Percentiles rank a stretch among this genome's conserved stretches.
Evolutionary conservation across 30 jellyfish, hydroid and myxozoan genomes (phyloP).

Genomic region (Rhopilema esculentum): DNA sequence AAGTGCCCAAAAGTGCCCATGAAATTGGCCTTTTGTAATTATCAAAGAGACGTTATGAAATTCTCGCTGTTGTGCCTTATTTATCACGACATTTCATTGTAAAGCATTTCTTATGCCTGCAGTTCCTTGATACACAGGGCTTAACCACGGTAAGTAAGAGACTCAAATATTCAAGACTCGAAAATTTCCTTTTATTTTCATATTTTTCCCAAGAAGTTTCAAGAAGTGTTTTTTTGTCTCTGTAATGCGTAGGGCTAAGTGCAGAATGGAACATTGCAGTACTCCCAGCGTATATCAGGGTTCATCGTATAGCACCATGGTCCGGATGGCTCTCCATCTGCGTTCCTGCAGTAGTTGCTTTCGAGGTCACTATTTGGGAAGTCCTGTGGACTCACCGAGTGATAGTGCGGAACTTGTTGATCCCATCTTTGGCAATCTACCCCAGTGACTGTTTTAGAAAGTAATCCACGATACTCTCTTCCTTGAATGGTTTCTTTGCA

Average conservation of each 20-base stretch:
- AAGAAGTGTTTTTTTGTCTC: no score
- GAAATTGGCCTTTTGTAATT: no score
- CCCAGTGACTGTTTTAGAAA: neutral
- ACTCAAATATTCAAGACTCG: no score
- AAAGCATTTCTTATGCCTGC: no score
- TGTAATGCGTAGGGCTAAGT: neutral
- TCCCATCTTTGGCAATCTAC: constrained; percentile 36
- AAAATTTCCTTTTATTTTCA: no score
- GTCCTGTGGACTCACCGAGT: neutral
- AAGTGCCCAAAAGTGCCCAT: no score
- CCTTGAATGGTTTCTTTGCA: constrained; percentile 5
- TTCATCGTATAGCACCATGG: constrained; percentile 44
- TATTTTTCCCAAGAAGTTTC: no score
- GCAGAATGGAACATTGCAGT: constrained; percentile 19
- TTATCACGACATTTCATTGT: no score
- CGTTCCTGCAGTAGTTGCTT: constrained; percentile 31
- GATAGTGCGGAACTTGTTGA: constrained; percentile 10
- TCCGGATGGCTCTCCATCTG: constrained; percentile 8
- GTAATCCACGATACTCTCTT: neutral
- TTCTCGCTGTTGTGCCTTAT: no score
- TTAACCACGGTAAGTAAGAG: no score
- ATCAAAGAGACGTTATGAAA: no score
- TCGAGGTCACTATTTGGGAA: constrained; percentile 16
- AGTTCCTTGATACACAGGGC: no score
- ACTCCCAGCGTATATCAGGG: neutral